Percentiles rank a stretch among this genome's conserved stretches.
phyloP scores from a whole-genome alignment of 2,797 vertebrate species.

The Paramormyrops hopkinsi region DNA sequence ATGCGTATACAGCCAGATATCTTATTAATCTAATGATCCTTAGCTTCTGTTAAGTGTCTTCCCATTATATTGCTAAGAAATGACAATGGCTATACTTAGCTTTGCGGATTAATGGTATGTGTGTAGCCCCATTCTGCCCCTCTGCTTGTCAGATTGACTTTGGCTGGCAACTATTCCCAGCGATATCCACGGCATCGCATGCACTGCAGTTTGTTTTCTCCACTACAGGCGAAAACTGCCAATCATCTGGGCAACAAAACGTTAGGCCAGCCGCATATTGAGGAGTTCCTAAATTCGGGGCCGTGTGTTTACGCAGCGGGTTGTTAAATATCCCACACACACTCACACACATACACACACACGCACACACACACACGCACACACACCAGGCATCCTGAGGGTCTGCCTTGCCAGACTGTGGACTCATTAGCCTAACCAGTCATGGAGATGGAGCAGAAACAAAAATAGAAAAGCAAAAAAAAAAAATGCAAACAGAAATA shows the following conservation, averaged over 20 bases:
- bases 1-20: not conserved
- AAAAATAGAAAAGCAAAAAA: not conserved
- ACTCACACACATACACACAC: not conserved
- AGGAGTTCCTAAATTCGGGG: not conserved
- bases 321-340: slow-evolving; percentile 2
- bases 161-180: not conserved
- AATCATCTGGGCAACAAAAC: slow-evolving; percentile 7
- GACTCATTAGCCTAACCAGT: slow-evolving; percentile 7
- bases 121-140: not conserved
- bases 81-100: not conserved
- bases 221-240: slow-evolving; percentile 2
- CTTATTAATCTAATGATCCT: not conserved
- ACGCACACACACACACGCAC: not conserved
- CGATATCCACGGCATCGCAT: not conserved
- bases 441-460: not conserved
- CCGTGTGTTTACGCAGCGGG: not conserved
- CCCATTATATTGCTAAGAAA: slow-evolving; percentile 2
- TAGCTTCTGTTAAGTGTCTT: not conserved
- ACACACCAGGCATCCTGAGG: not conserved
- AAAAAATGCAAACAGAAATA: not conserved
- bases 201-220: not conserved
- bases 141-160: not conserved
- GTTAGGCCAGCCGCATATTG: not conserved
- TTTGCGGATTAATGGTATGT: not conserved
- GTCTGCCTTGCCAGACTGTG: not conserved